Percentiles rank a stretch among this genome's conserved stretches.
These are phyloP conservation scores for Clepsis dumicolana DNA, from an alignment of 2,888 invertebrate genomes.

Conservation along the genomic window DNA sequence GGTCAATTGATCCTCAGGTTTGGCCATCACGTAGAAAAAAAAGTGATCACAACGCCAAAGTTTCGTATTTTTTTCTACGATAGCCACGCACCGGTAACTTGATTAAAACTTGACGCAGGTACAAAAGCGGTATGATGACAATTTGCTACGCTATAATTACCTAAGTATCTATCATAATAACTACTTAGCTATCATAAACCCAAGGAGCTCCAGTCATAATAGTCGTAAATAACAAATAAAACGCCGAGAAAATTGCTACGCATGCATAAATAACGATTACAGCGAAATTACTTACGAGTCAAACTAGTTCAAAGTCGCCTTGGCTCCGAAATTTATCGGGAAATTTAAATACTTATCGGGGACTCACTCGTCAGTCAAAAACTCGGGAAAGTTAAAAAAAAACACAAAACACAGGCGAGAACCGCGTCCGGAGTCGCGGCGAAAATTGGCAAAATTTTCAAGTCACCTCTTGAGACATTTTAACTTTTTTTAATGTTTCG, in stretches of 20 bases:
- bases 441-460: slow-evolving; percentile 46
- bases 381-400: slow-evolving; percentile 3
- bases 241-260: slow-evolving; percentile 39
- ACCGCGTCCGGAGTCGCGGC: not conserved
- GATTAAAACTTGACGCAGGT: slow-evolving; percentile 16
- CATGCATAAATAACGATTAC: slow-evolving; percentile 29
- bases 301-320: slow-evolving; percentile 40
- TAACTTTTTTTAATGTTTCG: slow-evolving; percentile 49
- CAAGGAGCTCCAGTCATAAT: slow-evolving; percentile 46
- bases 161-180: slow-evolving; percentile 31
- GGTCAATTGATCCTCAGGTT: not conserved
- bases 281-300: slow-evolving; percentile 36
- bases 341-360: slow-evolving; percentile 41
- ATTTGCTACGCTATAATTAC: slow-evolving; percentile 33
- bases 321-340: slow-evolving; percentile 41
- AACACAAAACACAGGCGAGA: slow-evolving; percentile 28
- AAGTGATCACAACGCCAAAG: not conserved
- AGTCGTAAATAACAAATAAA: slow-evolving; percentile 36
- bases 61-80: slow-evolving; percentile 17
- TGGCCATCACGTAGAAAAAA: not conserved
- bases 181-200: slow-evolving; percentile 36
- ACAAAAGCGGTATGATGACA: slow-evolving; percentile 32
- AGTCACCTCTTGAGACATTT: slow-evolving; percentile 66
- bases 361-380: slow-evolving; percentile 18
- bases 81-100: slow-evolving; percentile 23